These are phyloP conservation scores for Parnassius mnemosyne DNA, from an alignment of 2,888 invertebrate species.

Conservation along the genomic window DNA sequence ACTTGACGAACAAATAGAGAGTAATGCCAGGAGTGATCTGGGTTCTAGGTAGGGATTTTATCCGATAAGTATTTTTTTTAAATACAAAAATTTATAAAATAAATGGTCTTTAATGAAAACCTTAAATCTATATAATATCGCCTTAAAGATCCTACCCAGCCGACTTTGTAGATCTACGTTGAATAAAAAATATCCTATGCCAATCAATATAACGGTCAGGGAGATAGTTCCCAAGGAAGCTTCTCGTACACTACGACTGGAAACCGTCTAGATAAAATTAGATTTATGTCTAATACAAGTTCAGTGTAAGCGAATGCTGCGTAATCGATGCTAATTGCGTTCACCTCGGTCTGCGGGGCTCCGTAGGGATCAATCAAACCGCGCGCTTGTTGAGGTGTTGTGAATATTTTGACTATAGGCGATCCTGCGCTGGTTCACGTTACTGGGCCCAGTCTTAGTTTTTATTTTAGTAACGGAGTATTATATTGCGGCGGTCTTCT, in stretches of 20 bases:
- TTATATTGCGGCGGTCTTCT: too few species aligned
- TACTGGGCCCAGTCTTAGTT: background rate
- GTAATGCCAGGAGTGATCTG: too few species aligned
- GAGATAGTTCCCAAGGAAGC: background rate
- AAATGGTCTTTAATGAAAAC: too few species aligned
- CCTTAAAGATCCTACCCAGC: too few species aligned
- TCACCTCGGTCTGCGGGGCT: slow-evolving; percentile 22
- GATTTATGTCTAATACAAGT: slow-evolving; percentile 15
- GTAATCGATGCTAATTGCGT: slow-evolving; percentile 19
- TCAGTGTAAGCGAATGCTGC: slow-evolving; percentile 7
- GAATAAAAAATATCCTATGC: too few species aligned
- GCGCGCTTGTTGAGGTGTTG: slow-evolving; percentile 3
- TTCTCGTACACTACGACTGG: background rate
- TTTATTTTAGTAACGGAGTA: background rate
- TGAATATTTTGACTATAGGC: slow-evolving; percentile 12
- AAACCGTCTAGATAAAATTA: slow-evolving; percentile 6
- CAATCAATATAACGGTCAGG: too few species aligned
- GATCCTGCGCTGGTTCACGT: slow-evolving; percentile 5
- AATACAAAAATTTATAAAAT: too few species aligned
- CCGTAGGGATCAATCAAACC: slow-evolving; percentile 19
- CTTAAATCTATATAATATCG: too few species aligned
- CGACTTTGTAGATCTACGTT: too few species aligned
- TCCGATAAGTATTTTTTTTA: too few species aligned
- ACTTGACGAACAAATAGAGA: too few species aligned
- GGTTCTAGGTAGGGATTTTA: too few species aligned